phyloP scores from a whole-genome alignment of 2,797 vertebrate genomes.

The Sebastes flavidus region DNA sequence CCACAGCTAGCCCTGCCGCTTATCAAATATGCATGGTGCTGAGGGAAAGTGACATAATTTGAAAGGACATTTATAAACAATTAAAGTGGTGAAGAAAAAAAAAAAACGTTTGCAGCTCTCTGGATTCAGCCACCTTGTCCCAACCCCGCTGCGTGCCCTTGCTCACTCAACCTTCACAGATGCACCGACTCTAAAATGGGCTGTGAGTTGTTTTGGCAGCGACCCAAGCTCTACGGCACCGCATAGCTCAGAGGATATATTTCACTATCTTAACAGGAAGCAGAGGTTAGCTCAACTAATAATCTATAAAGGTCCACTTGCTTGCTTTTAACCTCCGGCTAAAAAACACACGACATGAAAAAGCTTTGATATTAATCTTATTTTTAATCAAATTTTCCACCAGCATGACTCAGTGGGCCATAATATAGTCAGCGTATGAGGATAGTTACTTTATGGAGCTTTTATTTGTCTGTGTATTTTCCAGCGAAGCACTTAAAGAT shows the following conservation, averaged over 20 bases:
- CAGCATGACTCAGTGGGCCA: neutral
- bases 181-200: constrained; percentile 26
- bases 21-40: constrained; percentile 52
- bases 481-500: neutral
- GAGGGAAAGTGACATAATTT: constrained; percentile 39
- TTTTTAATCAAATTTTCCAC: neutral
- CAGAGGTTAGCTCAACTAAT: constrained; percentile 30
- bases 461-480: neutral
- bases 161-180: constrained; percentile 55
- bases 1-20: neutral
- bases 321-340: constrained; percentile 42
- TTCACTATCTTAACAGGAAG: constrained; percentile 31
- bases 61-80: constrained; percentile 57
- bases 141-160: constrained; percentile 25
- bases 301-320: constrained; percentile 25
- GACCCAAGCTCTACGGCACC: constrained; percentile 12
- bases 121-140: constrained; percentile 24
- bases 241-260: neutral
- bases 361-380: constrained; percentile 2
- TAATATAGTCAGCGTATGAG: neutral
- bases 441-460: neutral
- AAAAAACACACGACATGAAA: constrained; percentile 20
- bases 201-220: constrained; percentile 33
- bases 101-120: neutral
- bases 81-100: constrained; percentile 27